A percentile compares a stretch with the other conserved stretches of the same genome.
Conservation (phyloP, 2,888 invertebrate species). For the Zeuzera pyrina region DNA sequence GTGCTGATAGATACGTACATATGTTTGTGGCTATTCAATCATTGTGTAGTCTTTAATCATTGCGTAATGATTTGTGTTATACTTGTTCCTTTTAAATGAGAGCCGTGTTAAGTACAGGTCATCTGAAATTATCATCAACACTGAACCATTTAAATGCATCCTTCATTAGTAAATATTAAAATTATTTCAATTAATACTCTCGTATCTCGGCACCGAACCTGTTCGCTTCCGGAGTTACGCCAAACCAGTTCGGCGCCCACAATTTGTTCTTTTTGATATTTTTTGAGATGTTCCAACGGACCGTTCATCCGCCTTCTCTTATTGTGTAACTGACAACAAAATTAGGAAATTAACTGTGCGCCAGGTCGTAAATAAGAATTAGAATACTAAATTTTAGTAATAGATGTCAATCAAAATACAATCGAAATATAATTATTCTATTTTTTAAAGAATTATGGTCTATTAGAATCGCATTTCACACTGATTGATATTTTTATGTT, state of each 20-base stretch:
- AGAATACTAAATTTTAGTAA: neutral
- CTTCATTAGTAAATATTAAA: conserved; percentile 56
- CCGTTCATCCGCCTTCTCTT: conserved; percentile 21
- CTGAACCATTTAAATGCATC: conserved; percentile 29
- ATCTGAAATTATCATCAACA: conserved; percentile 22
- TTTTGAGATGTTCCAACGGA: conserved; percentile 26
- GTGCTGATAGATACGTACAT: too few relatives aligned
- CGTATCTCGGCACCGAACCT: conserved; percentile 47
- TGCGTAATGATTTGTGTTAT: conserved; percentile 53
- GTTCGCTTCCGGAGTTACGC: conserved; percentile 69
- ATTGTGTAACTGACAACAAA: conserved; percentile 22
- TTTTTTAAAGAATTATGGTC: too few relatives aligned
- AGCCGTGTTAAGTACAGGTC: conserved; percentile 55
- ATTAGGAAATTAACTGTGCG: conserved; percentile 21
- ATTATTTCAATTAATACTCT: conserved; percentile 60
- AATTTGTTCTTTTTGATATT: conserved; percentile 38
- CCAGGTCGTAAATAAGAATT: conserved; percentile 6
- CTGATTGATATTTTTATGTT: too few relatives aligned
- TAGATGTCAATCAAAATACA: too few relatives aligned
- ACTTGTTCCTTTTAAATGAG: conserved; percentile 53
- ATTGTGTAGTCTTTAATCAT: conserved; percentile 49
- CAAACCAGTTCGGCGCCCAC: conserved; percentile 39
- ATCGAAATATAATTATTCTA: too few relatives aligned
- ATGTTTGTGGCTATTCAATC: too few relatives aligned
- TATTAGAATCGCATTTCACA: too few relatives aligned